These are phyloP conservation scores for Acromyrmex heyeri DNA, from an alignment of 1,140 invertebrate species.

Conservation along the genomic window DNA sequence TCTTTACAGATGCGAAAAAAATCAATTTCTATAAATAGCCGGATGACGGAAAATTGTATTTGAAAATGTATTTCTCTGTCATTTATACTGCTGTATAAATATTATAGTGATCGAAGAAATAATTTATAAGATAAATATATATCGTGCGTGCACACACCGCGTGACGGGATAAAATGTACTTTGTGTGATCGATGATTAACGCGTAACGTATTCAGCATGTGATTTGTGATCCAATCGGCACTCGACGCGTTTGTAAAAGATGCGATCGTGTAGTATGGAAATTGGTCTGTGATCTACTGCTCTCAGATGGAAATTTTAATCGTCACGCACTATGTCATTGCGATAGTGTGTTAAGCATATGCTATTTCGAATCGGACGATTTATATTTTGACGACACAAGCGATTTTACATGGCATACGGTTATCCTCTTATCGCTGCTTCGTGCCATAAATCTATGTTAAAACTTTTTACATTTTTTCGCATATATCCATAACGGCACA, in stretches of 20 bases:
- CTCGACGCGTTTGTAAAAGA: conserved; percentile 33
- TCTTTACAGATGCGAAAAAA: background rate
- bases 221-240: conserved; percentile 53
- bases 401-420: conserved; percentile 4
- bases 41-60: background rate
- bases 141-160: background rate
- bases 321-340: conserved; percentile 45
- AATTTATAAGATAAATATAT: conserved; percentile 18
- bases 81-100: background rate
- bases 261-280: conserved; percentile 25
- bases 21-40: conserved; percentile 24
- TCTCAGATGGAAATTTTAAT: conserved; percentile 56
- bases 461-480: conserved; percentile 55
- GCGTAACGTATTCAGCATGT: conserved; percentile 1
- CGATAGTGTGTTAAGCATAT: conserved; percentile 47
- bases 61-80: background rate
- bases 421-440: conserved; percentile 44
- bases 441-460: conserved; percentile 50
- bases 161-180: conserved; percentile 24
- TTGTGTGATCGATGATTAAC: conserved; percentile 56
- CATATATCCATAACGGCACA: conserved; percentile 14
- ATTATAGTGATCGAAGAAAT: background rate
- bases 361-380: conserved; percentile 33
- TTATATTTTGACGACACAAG: conserved; percentile 46
- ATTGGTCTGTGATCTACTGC: conserved; percentile 42